Evolutionary conservation across 2,113 vertebrate species (phyloP).

Genomic region (Prietella phreatophila): DNA sequence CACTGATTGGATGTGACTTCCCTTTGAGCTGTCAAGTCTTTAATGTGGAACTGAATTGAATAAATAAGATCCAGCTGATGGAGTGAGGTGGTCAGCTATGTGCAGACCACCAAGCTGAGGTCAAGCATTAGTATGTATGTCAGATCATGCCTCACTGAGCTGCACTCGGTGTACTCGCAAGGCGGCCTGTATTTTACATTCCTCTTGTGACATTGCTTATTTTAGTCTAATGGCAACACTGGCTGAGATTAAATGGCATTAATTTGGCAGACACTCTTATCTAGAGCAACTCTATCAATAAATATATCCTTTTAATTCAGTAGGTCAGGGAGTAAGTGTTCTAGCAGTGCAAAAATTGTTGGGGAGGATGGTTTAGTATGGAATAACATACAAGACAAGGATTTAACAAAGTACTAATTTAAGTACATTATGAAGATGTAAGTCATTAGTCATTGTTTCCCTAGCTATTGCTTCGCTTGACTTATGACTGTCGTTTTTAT

Average conservation of each 20-base stretch:
- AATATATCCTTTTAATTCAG: no score
- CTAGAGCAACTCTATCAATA: no score
- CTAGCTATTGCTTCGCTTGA: neutral
- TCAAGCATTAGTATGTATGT: slow-evolving; percentile 19
- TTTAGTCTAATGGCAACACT: neutral
- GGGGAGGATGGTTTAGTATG: no score
- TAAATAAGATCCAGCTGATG: slow-evolving; percentile 26
- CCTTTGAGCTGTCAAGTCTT: slow-evolving; percentile 18
- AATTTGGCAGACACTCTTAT: no score
- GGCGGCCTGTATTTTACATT: neutral
- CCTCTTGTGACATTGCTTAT: neutral
- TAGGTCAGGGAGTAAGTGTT: no score
- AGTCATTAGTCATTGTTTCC: no score
- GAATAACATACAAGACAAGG: no score
- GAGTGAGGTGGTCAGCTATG: slow-evolving; percentile 15
- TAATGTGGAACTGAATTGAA: slow-evolving; percentile 19
- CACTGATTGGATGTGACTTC: slow-evolving; percentile 17
- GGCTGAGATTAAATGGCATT: neutral
- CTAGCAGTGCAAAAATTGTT: no score
- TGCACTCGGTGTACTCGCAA: neutral
- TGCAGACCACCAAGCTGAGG: slow-evolving; percentile 28
- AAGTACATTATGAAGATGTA: no score
- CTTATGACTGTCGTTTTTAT: neutral
- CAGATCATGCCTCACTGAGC: slow-evolving; percentile 17
- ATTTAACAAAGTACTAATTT: no score